These are phyloP conservation scores for Prionace glauca DNA, from an alignment of 2,797 vertebrate species.

Conservation along the genomic window DNA sequence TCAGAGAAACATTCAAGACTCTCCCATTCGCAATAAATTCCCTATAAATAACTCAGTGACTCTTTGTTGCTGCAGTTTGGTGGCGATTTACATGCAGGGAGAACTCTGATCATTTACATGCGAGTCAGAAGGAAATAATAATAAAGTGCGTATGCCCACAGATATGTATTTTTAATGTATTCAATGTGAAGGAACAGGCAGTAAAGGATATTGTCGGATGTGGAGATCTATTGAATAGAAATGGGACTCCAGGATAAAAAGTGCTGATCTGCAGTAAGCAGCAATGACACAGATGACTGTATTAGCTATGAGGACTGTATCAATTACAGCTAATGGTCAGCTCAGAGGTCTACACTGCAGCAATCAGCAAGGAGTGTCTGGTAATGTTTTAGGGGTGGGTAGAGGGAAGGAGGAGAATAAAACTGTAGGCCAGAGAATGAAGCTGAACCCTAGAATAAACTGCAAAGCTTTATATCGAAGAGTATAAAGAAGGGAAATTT, in stretches of 20 bases:
- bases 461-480: not conserved
- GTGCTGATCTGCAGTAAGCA: constrained; percentile 26
- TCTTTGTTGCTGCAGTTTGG: constrained; percentile 6
- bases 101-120: not conserved
- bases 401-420: no score
- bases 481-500: not conserved
- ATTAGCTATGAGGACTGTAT: constrained; percentile 31
- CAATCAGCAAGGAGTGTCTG: not conserved
- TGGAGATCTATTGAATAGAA: constrained; percentile 5
- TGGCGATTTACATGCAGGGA: constrained; percentile 18
- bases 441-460: not conserved
- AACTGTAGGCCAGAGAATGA: not conserved
- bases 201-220: not conserved
- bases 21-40: constrained; percentile 28
- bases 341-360: constrained; percentile 16
- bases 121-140: not conserved
- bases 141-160: not conserved
- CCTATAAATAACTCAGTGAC: constrained; percentile 5
- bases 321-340: constrained; percentile 35
- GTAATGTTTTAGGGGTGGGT: not conserved
- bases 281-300: constrained; percentile 29
- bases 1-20: not conserved
- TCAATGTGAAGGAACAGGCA: not conserved
- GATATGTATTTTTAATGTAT: constrained; percentile 7
- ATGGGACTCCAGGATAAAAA: not conserved